phyloP scores from a whole-genome alignment of 2,113 vertebrate genomes.

The Triplophysa dalaica region DNA sequence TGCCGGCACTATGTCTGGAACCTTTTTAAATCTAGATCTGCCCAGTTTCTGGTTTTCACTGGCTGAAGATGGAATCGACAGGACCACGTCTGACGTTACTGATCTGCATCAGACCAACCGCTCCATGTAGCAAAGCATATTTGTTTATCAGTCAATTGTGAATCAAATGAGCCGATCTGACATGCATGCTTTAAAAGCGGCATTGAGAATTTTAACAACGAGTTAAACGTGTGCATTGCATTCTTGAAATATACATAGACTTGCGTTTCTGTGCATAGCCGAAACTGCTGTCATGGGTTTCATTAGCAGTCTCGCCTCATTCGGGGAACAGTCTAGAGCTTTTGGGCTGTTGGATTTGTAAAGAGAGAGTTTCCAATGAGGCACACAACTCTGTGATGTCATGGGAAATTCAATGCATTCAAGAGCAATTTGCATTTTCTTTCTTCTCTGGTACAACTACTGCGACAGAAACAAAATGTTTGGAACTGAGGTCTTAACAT shows the following conservation, averaged over 20 bases:
- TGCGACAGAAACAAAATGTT: slow-evolving; percentile 9
- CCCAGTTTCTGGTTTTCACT: background rate
- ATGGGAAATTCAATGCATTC: slow-evolving; percentile 28
- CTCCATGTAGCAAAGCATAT: background rate
- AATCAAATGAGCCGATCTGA: slow-evolving; percentile 1
- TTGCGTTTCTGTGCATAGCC: background rate
- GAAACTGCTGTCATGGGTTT: slow-evolving; percentile 6
- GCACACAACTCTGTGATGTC: slow-evolving; percentile 35
- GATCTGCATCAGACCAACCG: background rate
- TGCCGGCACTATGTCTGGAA: background rate
- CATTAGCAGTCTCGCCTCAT: slow-evolving; percentile 30
- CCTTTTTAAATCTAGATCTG: background rate
- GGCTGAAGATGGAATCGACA: background rate
- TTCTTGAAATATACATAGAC: background rate
- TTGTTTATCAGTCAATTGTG: background rate
- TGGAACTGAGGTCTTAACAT: background rate
- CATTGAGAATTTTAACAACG: background rate
- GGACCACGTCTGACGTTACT: background rate
- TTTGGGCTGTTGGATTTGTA: background rate
- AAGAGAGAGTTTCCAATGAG: slow-evolving; percentile 33
- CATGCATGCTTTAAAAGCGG: background rate
- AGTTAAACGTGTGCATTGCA: background rate
- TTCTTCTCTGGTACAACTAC: background rate
- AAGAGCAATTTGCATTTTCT: slow-evolving; percentile 31
- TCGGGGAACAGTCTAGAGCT: background rate